Conservation (phyloP, 1,140 invertebrate species). For the Neomicropteryx cornuta region DNA sequence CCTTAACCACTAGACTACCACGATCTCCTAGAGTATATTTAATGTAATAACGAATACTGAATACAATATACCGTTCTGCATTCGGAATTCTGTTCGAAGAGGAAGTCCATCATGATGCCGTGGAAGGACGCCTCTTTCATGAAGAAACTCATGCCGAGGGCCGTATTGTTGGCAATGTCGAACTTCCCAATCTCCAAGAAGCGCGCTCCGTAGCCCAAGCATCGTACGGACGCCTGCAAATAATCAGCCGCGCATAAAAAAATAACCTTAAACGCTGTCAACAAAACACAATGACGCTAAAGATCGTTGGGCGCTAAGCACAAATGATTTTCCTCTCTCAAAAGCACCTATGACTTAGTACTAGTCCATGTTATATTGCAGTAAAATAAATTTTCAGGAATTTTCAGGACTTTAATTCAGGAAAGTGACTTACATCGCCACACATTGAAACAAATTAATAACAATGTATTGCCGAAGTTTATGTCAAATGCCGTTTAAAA, state of each 20-base stretch:
- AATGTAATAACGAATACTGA: too few relatives aligned
- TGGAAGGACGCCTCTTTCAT: conserved; percentile 77
- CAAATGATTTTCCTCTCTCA: too few relatives aligned
- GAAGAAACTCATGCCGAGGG: conserved; percentile 64
- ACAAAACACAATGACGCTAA: too few relatives aligned
- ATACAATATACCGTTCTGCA: conserved; percentile 25
- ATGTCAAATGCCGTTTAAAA: too few relatives aligned
- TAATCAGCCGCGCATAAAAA: conserved; percentile 1
- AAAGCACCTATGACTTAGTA: too few relatives aligned
- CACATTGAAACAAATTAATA: background rate
- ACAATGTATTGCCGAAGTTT: conserved; percentile 12
- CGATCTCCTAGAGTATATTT: too few relatives aligned
- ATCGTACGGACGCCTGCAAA: conserved; percentile 57
- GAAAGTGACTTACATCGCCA: too few relatives aligned
- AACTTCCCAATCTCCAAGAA: conserved; percentile 75
- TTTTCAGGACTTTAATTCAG: too few relatives aligned
- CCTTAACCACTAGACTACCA: too few relatives aligned
- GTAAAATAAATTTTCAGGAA: too few relatives aligned
- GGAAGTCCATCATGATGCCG: conserved; percentile 72
- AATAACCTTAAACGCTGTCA: background rate
- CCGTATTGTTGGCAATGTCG: conserved; percentile 53
- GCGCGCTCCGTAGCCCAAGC: conserved; percentile 53
- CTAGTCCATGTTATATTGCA: too few relatives aligned
- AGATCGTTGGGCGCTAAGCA: too few relatives aligned
- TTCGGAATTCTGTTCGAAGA: conserved; percentile 38